phyloP scores from a whole-genome alignment of 2,888 invertebrate species.

The Rhingia rostrata region DNA sequence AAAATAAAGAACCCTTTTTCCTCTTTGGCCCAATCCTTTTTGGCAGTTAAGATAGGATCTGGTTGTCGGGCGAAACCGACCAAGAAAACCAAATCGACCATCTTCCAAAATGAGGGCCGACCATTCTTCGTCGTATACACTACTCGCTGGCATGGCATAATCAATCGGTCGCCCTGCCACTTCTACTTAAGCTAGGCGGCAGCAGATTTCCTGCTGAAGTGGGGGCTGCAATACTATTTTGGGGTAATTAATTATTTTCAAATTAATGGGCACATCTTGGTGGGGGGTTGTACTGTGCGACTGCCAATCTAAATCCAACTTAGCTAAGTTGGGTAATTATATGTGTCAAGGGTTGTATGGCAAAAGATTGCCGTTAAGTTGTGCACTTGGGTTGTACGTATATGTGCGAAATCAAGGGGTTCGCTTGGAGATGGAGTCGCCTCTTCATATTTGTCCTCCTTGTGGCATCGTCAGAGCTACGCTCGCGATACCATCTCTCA shows the following conservation, averaged over 20 bases:
- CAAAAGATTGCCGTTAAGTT: constrained; percentile 72
- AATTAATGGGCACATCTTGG: constrained; percentile 74
- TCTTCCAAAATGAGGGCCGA: constrained; percentile 37
- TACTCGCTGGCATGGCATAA: constrained; percentile 36
- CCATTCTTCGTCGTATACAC: constrained; percentile 26
- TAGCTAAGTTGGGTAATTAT: constrained; percentile 78
- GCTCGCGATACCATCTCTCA: constrained; percentile 56
- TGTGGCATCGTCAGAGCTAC: constrained; percentile 62
- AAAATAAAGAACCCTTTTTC: constrained; percentile 66
- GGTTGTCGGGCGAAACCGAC: constrained; percentile 37
- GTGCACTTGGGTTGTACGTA: constrained; percentile 42
- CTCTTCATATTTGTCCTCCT: constrained; percentile 42
- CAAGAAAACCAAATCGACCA: constrained; percentile 22
- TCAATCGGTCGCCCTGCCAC: constrained; percentile 49
- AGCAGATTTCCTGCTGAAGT: constrained; percentile 45
- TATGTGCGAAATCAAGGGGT: constrained; percentile 49
- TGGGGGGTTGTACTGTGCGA: background rate
- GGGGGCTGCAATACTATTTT: constrained; percentile 77
- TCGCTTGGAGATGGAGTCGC: background rate
- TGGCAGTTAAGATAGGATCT: constrained; percentile 65
- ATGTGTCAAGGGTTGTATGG: constrained; percentile 78
- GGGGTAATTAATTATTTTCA: constrained; percentile 79
- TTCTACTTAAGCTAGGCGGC: constrained; percentile 33
- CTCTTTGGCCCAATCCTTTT: constrained; percentile 54
- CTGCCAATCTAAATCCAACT: constrained; percentile 64